Percentiles rank a stretch among this genome's conserved stretches.
Evolutionary conservation across 2,113 vertebrate species (phyloP).

Genomic region (Chloroceryle aenea): DNA sequence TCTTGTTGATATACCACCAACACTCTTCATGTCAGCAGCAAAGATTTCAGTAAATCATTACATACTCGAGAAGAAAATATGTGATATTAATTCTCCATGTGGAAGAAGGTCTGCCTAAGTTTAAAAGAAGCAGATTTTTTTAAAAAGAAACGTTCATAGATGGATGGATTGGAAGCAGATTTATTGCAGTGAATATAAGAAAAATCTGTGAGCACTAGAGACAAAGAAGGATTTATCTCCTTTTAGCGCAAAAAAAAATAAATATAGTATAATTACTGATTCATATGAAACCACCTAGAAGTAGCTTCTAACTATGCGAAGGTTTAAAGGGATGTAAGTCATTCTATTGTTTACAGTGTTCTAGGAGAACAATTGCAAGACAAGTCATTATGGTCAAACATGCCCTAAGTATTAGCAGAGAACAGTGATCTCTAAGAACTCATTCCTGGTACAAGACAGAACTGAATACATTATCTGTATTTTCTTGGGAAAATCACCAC

Average conservation of each 20-base stretch:
- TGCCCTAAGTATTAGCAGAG: not conserved
- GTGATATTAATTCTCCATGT: not conserved
- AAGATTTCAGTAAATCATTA: not conserved
- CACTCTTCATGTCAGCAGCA: rapidly evolving
- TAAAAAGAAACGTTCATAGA: not conserved
- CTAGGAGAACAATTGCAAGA: not conserved
- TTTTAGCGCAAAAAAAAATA: not conserved
- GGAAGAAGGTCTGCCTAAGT: not conserved
- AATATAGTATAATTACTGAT: not conserved
- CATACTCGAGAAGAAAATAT: not conserved
- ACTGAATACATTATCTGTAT: not conserved
- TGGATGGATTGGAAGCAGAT: not conserved
- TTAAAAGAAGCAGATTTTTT: not conserved
- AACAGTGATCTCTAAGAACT: not conserved
- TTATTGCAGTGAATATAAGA: rapidly evolving
- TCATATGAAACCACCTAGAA: not conserved
- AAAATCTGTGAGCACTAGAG: not conserved
- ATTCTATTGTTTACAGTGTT: not conserved
- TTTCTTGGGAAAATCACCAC: not conserved
- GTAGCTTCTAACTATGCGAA: not conserved
- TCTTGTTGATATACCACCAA: not conserved
- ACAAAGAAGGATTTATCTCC: not conserved
- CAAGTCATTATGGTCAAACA: not conserved
- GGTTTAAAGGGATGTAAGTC: not conserved
- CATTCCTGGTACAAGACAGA: not conserved